Base-by-base conservation (phyloP, 2,888 invertebrate species). In the Amphipoea lucens region DNA sequence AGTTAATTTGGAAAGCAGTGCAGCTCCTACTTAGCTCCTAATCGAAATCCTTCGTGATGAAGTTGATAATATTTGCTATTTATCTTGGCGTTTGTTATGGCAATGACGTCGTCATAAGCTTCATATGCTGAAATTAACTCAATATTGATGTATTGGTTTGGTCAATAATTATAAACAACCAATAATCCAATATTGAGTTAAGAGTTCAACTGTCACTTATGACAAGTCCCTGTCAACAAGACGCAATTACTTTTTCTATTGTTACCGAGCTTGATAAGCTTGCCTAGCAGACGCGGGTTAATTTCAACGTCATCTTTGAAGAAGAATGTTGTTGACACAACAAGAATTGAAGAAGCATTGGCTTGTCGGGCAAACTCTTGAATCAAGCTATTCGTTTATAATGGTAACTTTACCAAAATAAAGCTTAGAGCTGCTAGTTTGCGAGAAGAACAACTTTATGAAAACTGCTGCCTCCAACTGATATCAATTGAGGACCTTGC, bases 1-100 rank as follows among this genome's bases (percentile, higher is more conserved):
- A 75, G 75, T 86, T 84, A 51, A 83, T 86, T 76, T 70, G n/a
- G 12, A 63, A 71, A 66, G 23, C 54, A 66, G 17, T 74, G 54
- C 81, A 72, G 60, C 40, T 60, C 1, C 36, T 36, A 36, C 3
- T 29, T 29, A 29, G 36, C 36, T 36, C 3, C 12, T 81, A 51
- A 71, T 73, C 70, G 73, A 60, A 76, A 74, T 85, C 40, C 17
- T 60, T 36, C 14, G 29, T 29, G 36, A 72, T 72, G 1, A n/a
- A 51, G 57, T n/a, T 68, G 11, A 45, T 11, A 68, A 62, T 68
- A 51, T 76, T 68, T 0, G 0, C 36, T 42, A 29, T 65, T 57
- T 42, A 14, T 20, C 2, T 12, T 66, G 2, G 11, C 2, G 11
- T n/a, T 48, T 42, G 23, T 11, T 9, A 23, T 23, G 7, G 12